These are phyloP conservation scores for Exephanes ischioxanthus DNA, from an alignment of 2,888 invertebrate species.

Conservation along the genomic window DNA sequence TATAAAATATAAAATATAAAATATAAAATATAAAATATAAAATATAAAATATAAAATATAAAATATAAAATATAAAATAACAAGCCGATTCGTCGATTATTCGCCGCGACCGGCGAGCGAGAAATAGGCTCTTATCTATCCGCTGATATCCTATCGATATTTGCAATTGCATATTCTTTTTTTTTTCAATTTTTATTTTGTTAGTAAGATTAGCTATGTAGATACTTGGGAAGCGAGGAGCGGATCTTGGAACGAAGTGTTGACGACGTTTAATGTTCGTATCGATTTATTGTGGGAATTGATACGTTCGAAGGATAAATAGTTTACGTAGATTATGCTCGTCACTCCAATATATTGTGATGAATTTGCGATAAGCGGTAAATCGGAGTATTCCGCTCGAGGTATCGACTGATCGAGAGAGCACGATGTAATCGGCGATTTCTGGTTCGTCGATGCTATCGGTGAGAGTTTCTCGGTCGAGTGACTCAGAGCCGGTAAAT, in stretches of 20 bases:
- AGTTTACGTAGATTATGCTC: conserved; percentile 42
- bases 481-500: neutral
- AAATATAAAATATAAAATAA: conserved; percentile 45
- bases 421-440: neutral
- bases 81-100: conserved; percentile 29
- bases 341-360: conserved; percentile 29
- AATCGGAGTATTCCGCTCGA: conserved; percentile 28
- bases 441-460: neutral
- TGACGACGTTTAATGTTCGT: conserved; percentile 27
- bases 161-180: conserved; percentile 60
- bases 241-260: conserved; percentile 11
- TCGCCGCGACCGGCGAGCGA: conserved; percentile 33
- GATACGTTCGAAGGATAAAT: conserved; percentile 42
- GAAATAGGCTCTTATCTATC: conserved; percentile 42
- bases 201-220: conserved; percentile 36
- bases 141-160: conserved; percentile 67
- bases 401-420: conserved; percentile 24
- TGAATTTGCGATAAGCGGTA: conserved; percentile 43
- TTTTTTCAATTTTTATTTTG: conserved; percentile 45
- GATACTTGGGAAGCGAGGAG: conserved; percentile 32
- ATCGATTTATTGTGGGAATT: conserved; percentile 39
- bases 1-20: conserved; percentile 8
- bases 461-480: neutral
- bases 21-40: conserved; percentile 46
- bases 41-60: no score